Base-by-base conservation (phyloP, 2,797 vertebrate species). In the Scolopax rusticola region DNA sequence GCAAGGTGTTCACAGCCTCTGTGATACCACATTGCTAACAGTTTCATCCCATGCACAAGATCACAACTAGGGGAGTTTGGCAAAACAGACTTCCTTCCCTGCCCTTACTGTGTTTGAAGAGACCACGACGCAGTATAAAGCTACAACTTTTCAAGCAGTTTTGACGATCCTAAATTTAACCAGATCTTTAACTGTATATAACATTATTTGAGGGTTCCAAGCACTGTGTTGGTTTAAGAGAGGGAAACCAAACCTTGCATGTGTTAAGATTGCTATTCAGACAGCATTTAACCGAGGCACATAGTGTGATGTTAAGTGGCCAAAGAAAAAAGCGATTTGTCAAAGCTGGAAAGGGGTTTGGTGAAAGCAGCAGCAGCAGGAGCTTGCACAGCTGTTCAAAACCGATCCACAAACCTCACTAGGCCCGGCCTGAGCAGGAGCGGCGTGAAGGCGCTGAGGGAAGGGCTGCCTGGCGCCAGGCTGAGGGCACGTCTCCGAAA, bases 401-500 rank as follows among this genome's bases (percentile, higher is more conserved):
- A 8, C 0, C 19, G 9, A 18, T 24, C 60, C 9, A 43, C 21
- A 23, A 15, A 8, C 0, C 9, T 3, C 3, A 9, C 4, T 0
- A 21, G 19, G 27, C 16, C 24, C 1, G 20, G 28, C 3, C 21
- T 11, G 3, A 5, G 8, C 2, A 6, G 7, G 3, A 36, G 18
- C 23, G 3, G 28, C 5, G 1, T 1, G 15, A 24, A 14, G 14
- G 13, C 12, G 13, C 17, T 3, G 28, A 9, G 11, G 28, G 19
- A 7, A 12, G n/a, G 14, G 40, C 41, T 1, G 24, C 7, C 6
- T 0, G 0, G 15, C 2, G 32, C 61, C 2, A 47, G 19, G 9
- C 54, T 6, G 1, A 15, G 9, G 32, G 0, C 19, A 24, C 21
- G 33, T 15, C 57, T 36, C 57, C 9, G 21, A 28, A 28, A 51